A percentile compares a stretch with the other conserved stretches of the same genome.
Conservation (phyloP, 2,888 invertebrate species). For the Papilio gigon region DNA sequence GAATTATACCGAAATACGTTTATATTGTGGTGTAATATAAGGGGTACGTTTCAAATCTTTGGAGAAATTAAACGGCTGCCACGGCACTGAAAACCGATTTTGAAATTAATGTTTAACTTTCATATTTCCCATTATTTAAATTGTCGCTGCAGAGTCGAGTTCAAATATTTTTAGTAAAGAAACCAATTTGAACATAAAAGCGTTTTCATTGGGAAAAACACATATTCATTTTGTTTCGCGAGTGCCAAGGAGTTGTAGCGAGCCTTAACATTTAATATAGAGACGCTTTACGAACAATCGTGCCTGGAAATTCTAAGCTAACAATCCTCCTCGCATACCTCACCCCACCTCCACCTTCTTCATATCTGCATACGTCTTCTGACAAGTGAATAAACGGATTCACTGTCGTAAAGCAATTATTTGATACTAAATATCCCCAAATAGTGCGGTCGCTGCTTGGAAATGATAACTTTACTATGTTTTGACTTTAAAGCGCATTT, state of each 20-base stretch:
- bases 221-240: background rate
- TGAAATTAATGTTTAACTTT: background rate
- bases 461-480: too few species aligned
- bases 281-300: slow-evolving; percentile 12
- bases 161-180: background rate
- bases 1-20: background rate
- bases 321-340: slow-evolving; percentile 13
- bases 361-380: background rate
- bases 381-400: background rate
- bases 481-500: too few species aligned
- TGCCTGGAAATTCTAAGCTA: slow-evolving; percentile 17
- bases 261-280: slow-evolving; percentile 8
- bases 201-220: background rate
- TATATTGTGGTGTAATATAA: background rate
- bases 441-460: too few species aligned
- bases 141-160: background rate
- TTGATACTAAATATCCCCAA: too few species aligned
- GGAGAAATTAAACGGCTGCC: background rate
- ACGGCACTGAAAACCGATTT: background rate
- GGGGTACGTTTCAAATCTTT: background rate
- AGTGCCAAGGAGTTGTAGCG: background rate
- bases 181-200: background rate
- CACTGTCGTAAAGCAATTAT: background rate
- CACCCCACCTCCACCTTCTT: background rate
- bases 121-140: background rate